Conservation (phyloP, 2,113 vertebrate species). For the Esox niger region DNA sequence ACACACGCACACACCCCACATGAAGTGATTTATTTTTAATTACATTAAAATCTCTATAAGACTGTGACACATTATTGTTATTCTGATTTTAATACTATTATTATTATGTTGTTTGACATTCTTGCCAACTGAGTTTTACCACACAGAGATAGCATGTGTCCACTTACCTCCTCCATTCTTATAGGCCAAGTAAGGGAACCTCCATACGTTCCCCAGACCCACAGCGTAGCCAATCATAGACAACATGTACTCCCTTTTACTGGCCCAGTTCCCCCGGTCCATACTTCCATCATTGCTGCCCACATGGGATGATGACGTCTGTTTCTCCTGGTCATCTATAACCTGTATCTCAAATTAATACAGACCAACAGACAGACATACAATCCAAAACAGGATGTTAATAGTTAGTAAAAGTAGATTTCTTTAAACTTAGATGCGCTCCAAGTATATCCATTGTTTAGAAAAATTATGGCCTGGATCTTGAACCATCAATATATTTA, state of each 20-base stretch:
- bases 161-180: constrained; percentile 87
- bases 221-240: constrained; percentile 95
- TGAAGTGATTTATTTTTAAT: too few species aligned
- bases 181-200: constrained; percentile 93
- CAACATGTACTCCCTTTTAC: constrained; percentile 88
- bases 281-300: constrained; percentile 66
- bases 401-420: background rate
- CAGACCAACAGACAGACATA: background rate
- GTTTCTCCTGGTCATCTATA: constrained; percentile 43
- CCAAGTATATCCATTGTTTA: background rate
- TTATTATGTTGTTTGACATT: too few species aligned
- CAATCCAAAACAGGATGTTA: background rate
- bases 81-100: too few species aligned
- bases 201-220: constrained; percentile 93
- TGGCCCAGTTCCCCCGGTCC: constrained; percentile 90
- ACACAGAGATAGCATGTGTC: background rate
- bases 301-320: constrained; percentile 46
- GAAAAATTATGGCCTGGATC: too few species aligned
- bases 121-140: too few species aligned
- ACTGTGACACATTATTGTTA: too few species aligned
- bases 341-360: too few species aligned
- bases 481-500: background rate
- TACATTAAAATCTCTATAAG: too few species aligned
- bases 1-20: too few species aligned
- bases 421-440: background rate